Conservation (phyloP, 2,888 invertebrate species). For the Lymantria dispar region DNA sequence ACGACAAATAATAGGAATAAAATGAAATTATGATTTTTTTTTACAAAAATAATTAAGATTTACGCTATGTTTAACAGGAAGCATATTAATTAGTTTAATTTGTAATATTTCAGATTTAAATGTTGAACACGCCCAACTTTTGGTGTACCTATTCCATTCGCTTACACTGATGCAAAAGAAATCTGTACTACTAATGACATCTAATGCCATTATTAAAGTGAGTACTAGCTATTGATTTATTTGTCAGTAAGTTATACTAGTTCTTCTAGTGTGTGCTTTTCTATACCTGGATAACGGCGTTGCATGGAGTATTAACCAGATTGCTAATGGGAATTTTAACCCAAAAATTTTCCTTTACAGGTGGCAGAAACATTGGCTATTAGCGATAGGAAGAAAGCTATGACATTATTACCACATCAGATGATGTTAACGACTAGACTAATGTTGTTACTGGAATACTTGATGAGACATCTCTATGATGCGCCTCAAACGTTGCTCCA, state of each 20-base stretch:
- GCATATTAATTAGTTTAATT: too few relatives aligned
- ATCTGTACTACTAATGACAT: constrained; percentile 92
- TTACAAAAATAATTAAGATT: too few relatives aligned
- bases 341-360: constrained; percentile 32
- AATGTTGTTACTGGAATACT: constrained; percentile 94
- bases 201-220: constrained; percentile 85
- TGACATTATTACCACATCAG: constrained; percentile 81
- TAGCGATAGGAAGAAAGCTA: constrained; percentile 63
- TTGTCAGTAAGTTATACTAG: background rate
- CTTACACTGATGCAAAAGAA: constrained; percentile 98
- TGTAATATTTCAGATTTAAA: constrained; percentile 88
- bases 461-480: constrained; percentile 97
- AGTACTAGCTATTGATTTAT: constrained; percentile 12
- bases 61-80: too few relatives aligned
- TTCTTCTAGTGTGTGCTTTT: too few relatives aligned
- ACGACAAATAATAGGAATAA: too few relatives aligned
- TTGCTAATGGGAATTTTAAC: too few relatives aligned
- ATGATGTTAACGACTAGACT: constrained; percentile 92
- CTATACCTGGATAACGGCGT: too few relatives aligned
- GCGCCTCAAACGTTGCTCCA: constrained; percentile 93
- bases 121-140: constrained; percentile 96
- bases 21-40: too few relatives aligned
- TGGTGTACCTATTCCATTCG: constrained; percentile 97
- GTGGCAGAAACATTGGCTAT: constrained; percentile 72
- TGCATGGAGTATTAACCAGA: too few relatives aligned